These are phyloP conservation scores for Hypothenemus hampei DNA, from an alignment of 1,140 invertebrate genomes.

Conservation along the genomic window DNA sequence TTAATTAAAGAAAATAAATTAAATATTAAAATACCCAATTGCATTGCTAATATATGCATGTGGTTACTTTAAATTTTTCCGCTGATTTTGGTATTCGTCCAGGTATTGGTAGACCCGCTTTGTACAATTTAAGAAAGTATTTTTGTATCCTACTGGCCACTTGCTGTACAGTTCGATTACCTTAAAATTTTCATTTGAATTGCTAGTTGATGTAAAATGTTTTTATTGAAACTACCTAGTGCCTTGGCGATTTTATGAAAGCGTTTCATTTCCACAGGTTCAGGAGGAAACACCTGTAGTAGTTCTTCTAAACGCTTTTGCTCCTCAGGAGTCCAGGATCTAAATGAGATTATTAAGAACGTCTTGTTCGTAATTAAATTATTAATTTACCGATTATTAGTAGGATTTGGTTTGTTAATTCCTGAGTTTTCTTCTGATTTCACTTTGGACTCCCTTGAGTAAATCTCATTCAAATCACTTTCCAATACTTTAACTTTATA, in stretches of 20 bases:
- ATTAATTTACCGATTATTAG: slow-evolving; percentile 7
- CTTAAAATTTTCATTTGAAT: slow-evolving; percentile 41
- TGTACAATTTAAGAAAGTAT: slow-evolving; percentile 84
- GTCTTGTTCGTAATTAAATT: slow-evolving; percentile 48
- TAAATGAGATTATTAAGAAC: slow-evolving; percentile 5
- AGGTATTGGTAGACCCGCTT: slow-evolving; percentile 80
- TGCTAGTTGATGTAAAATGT: not conserved
- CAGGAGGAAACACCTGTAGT: slow-evolving; percentile 80
- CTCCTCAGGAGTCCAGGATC: slow-evolving; percentile 79
- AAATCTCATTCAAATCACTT: slow-evolving; percentile 42
- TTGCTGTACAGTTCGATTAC: slow-evolving; percentile 74
- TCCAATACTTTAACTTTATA: slow-evolving; percentile 60
- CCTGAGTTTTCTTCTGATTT: slow-evolving; percentile 58
- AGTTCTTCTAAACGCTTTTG: slow-evolving; percentile 83
- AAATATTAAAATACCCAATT: slow-evolving; percentile 11
- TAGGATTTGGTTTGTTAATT: slow-evolving; percentile 51
- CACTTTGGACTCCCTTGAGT: slow-evolving; percentile 22
- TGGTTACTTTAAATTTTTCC: slow-evolving; percentile 32
- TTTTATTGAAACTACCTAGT: slow-evolving; percentile 45
- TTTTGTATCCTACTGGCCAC: slow-evolving; percentile 90
- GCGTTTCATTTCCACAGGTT: slow-evolving; percentile 75
- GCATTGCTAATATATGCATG: not conserved
- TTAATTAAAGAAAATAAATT: slow-evolving; percentile 25
- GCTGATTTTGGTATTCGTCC: slow-evolving; percentile 63
- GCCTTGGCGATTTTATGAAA: slow-evolving; percentile 88